Conservation (phyloP, 2,113 vertebrate genomes). For the Hyperopisus bebe region DNA sequence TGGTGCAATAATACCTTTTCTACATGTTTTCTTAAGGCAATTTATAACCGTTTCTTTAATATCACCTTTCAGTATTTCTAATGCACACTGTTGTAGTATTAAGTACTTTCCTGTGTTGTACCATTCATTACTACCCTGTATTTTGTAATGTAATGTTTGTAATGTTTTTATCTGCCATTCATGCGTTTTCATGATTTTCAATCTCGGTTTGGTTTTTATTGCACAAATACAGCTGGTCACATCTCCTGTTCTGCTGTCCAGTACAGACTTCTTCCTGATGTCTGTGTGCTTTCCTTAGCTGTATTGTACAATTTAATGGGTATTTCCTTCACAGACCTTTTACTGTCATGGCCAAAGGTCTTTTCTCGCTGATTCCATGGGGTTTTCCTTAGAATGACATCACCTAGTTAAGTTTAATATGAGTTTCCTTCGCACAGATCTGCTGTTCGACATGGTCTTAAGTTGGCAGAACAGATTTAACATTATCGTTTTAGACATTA, state of each 20-base stretch:
- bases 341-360: neutral
- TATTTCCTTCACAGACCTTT: neutral
- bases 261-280: neutral
- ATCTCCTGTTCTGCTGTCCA: neutral
- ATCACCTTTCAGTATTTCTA: neutral
- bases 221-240: slow-evolving; percentile 4
- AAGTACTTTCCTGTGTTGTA: neutral
- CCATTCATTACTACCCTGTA: neutral
- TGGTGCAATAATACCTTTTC: slow-evolving; percentile 14
- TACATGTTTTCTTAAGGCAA: neutral
- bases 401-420: neutral
- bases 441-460: neutral
- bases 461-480: neutral
- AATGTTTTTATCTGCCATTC: neutral
- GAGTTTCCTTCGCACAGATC: neutral
- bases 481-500: neutral
- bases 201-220: neutral
- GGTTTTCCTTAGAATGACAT: neutral
- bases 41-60: neutral
- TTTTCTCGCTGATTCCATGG: neutral
- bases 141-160: neutral
- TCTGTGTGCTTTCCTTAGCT: neutral
- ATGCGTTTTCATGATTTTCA: neutral
- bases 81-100: neutral
- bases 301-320: neutral